phyloP scores from a whole-genome alignment of 2,797 vertebrate species.

The Melanotaenia boesemani region DNA sequence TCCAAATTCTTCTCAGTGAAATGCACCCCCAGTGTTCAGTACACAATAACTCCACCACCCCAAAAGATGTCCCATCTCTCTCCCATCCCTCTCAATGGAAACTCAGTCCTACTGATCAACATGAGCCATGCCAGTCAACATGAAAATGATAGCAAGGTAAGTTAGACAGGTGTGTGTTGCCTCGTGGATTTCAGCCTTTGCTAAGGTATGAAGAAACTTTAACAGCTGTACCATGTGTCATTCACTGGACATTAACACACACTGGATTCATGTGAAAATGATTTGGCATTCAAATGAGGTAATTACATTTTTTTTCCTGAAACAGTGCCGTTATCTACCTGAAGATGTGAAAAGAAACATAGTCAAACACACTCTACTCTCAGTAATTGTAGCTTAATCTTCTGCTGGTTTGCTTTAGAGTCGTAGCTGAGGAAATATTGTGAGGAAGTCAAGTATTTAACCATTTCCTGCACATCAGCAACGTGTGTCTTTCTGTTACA shows the following conservation, averaged over 20 bases:
- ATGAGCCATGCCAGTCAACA: constrained; percentile 84
- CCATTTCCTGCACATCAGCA: background rate
- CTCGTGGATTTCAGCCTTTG: too few relatives aligned
- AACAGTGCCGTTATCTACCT: too few relatives aligned
- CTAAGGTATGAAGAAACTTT: too few relatives aligned
- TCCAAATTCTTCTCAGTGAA: constrained; percentile 87
- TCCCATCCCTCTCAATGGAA: constrained; percentile 55
- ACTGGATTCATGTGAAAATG: too few relatives aligned
- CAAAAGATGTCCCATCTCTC: constrained; percentile 8
- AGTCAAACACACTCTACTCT: too few relatives aligned
- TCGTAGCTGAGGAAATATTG: background rate
- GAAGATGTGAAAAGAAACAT: too few relatives aligned
- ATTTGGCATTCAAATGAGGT: too few relatives aligned
- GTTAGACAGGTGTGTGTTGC: background rate
- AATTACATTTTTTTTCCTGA: too few relatives aligned
- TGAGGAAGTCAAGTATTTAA: background rate
- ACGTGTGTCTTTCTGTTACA: constrained; percentile 5
- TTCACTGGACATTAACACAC: too few relatives aligned
- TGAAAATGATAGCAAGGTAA: constrained; percentile 91
- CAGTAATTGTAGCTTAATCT: background rate
- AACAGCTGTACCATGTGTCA: too few relatives aligned
- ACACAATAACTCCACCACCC: constrained; percentile 67
- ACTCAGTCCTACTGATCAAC: constrained; percentile 80
- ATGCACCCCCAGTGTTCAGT: constrained; percentile 81
- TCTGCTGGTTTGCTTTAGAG: background rate